Evolutionary conservation across 1,140 invertebrate species (phyloP), one percentile per base, ranked within the genome.

Genomic region (Agrilus planipennis): DNA sequence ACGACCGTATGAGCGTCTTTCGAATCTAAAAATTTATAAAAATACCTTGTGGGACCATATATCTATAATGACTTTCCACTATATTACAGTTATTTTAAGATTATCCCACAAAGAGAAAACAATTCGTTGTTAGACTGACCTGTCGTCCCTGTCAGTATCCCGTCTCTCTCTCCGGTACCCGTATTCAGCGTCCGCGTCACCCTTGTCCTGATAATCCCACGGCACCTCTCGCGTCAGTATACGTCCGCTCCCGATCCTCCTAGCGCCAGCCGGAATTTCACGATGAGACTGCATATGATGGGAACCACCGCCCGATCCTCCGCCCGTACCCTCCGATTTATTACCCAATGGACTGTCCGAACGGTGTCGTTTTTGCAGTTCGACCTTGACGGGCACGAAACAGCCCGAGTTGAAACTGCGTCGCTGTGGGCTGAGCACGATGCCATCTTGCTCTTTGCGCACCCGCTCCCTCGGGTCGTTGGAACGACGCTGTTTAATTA

Each of bases 331-430:
- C 31, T 53, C 52, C 22, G 34, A n/a, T 14, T 45, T 40, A 7
- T 43, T 40, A 2, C 47, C 50, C 0, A 57, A 34, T 3, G 58
- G 58, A 41, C 62, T 76, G 39, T 64, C 73, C 29, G 67, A 65
- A 45, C 64, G 64, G 54, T 61, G 67, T 40, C 53, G 58, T 50
- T 42, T 64, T 52, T 21, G 65, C 55, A 15, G 71, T 67, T 51
- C 57, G n/a, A n/a, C n/a, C 45, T 47, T 64, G 34, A 57, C 70
- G 3, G 69, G 67, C 18, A 80, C 77, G 43, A 73, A 80, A 63
- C 86, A 89, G 34, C 86, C 86, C 10, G 81, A 81, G 46, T 81
- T 84, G 68, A 89, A 89, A 58, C 79, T 84, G 27, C 79, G 71
- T 5, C 86, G 70, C 55, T 88, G 84, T 28, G 86, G 86, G 56